Conservation (phyloP, 2,113 vertebrate species). For the Poeciliopsis occidentalis region DNA sequence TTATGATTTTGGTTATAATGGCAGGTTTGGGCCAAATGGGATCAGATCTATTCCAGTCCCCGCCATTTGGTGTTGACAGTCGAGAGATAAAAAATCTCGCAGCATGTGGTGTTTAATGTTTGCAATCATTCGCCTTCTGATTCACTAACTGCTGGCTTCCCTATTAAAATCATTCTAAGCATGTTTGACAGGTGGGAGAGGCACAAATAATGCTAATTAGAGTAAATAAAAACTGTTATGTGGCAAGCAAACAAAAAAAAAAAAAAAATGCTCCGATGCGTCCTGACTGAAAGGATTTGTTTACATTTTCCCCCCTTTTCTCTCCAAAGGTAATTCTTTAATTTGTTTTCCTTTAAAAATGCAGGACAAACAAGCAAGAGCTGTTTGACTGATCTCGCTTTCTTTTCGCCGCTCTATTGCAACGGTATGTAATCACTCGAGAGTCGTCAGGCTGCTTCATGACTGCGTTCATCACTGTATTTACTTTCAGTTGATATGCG, state of each 20-base stretch:
- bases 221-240: conserved; percentile 17
- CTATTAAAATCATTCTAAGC: conserved; percentile 46
- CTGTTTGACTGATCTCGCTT: not conserved
- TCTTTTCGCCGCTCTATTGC: not conserved
- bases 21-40: conserved; percentile 32
- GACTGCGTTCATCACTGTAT: conserved; percentile 2
- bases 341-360: conserved; percentile 3
- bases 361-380: not conserved
- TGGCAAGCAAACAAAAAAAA: not conserved
- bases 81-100: conserved; percentile 50
- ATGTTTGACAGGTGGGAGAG: conserved; percentile 45
- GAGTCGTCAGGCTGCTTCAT: conserved; percentile 2
- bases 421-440: not conserved
- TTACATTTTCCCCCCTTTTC: not conserved
- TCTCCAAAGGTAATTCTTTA: not conserved
- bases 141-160: conserved; percentile 34
- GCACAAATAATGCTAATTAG: conserved; percentile 33
- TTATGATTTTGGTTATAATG: conserved; percentile 30
- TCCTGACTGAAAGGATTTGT: conserved; percentile 6
- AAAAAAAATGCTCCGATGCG: conserved; percentile 7
- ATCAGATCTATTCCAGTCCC: conserved; percentile 28
- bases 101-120: conserved; percentile 60
- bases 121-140: conserved; percentile 47
- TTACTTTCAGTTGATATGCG: conserved; percentile 1
- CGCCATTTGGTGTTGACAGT: conserved; percentile 56